These are phyloP conservation scores for Byasa hedistus DNA, from an alignment of 2,888 invertebrate genomes.

Conservation along the genomic window DNA sequence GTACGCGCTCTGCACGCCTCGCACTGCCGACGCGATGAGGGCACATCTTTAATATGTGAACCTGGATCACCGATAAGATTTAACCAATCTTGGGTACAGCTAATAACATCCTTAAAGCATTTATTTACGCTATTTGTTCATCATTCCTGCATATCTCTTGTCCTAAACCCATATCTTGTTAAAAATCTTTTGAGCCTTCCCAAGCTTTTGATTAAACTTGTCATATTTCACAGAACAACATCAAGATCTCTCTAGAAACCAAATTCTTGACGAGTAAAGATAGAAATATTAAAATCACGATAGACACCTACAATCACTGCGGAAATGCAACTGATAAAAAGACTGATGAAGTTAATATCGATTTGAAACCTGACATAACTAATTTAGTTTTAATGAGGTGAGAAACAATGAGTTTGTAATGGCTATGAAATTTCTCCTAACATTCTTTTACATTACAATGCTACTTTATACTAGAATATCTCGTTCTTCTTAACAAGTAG, in stretches of 20 bases:
- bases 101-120: too few relatives aligned
- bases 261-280: conserved; percentile 34
- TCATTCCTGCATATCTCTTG: too few relatives aligned
- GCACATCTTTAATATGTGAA: conserved; percentile 27
- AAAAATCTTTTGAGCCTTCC: too few relatives aligned
- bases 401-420: too few relatives aligned
- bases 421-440: too few relatives aligned
- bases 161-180: too few relatives aligned
- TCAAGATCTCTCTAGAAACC: conserved; percentile 35
- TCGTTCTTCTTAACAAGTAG: too few relatives aligned
- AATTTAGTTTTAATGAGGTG: conserved; percentile 32
- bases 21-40: conserved; percentile 30
- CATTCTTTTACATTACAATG: too few relatives aligned
- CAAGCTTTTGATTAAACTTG: not conserved
- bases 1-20: conserved; percentile 34
- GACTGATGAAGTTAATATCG: conserved; percentile 11
- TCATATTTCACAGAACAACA: conserved; percentile 29
- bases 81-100: conserved; percentile 30
- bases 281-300: conserved; percentile 29
- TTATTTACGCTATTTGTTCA: too few relatives aligned
- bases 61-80: conserved; percentile 23
- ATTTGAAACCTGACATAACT: conserved; percentile 27
- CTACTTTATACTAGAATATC: too few relatives aligned
- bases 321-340: conserved; percentile 22
- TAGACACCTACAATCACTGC: conserved; percentile 34